Conservation (phyloP, 1,140 invertebrate genomes). For the Caenorhabditis remanei region DNA sequence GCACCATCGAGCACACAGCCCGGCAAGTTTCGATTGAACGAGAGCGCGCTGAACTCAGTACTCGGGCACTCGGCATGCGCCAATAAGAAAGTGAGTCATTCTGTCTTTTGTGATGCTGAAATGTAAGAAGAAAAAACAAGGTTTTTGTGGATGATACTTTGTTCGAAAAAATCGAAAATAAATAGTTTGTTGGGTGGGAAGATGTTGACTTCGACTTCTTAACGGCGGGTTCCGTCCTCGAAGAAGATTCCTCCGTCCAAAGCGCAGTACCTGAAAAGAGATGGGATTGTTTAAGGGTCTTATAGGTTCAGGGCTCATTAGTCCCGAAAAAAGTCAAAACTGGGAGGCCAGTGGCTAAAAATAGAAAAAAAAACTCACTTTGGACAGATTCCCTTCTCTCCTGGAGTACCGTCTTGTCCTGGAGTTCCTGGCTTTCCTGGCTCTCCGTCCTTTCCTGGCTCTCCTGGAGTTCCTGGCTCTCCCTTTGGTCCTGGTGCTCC, state of each 20-base stretch:
- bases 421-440: conserved; percentile 63
- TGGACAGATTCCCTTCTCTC: conserved; percentile 69
- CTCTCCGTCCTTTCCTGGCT: conserved; percentile 66
- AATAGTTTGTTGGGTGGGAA: not conserved
- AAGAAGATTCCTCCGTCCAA: conserved; percentile 69
- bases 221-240: conserved; percentile 66
- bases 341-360: not conserved
- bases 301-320: too few species aligned
- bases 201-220: not conserved
- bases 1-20: conserved; percentile 46
- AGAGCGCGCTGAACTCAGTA: conserved; percentile 64
- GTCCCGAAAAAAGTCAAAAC: not conserved
- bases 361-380: conserved; percentile 42
- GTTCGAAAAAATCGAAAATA: conserved; percentile 46
- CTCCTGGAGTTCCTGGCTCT: conserved; percentile 61
- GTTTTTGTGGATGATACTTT: conserved; percentile 17
- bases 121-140: not conserved
- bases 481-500: conserved; percentile 64
- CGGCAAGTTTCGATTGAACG: conserved; percentile 64
- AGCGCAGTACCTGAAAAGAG: conserved; percentile 65
- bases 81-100: conserved; percentile 65
- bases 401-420: conserved; percentile 58
- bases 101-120: too few species aligned
- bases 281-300: not conserved
- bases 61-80: conserved; percentile 66